Evolutionary conservation across 1,140 invertebrate genomes (phyloP).

Genomic region (Bicyclus anynana): DNA sequence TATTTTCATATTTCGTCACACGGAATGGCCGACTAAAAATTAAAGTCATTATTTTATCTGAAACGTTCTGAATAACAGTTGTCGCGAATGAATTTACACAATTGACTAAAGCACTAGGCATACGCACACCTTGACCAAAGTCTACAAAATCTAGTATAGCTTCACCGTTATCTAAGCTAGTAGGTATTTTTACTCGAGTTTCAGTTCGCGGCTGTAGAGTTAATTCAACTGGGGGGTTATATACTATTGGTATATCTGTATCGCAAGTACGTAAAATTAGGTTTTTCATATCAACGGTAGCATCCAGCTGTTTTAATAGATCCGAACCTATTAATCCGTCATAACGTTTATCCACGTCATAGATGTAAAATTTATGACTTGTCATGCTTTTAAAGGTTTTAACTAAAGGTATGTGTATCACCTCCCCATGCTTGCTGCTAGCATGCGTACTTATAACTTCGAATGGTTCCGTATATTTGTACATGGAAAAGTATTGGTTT

Average conservation of each 20-base stretch:
- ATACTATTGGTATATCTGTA: slow-evolving; percentile 29
- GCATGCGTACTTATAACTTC: slow-evolving; percentile 26
- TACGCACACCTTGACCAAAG: not conserved
- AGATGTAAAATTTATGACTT: not conserved
- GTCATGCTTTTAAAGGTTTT: slow-evolving; percentile 16
- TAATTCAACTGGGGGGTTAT: slow-evolving; percentile 10
- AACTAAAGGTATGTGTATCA: slow-evolving; percentile 18
- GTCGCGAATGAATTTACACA: not conserved
- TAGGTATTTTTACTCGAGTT: slow-evolving; percentile 13
- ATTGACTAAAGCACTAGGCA: not conserved
- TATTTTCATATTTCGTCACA: not conserved
- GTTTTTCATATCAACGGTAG: slow-evolving; percentile 29
- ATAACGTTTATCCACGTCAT: not conserved
- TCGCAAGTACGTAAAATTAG: slow-evolving; percentile 16
- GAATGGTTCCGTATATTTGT: slow-evolving; percentile 17
- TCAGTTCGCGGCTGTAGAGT: slow-evolving; percentile 14
- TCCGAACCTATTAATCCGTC: slow-evolving; percentile 37
- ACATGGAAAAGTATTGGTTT: slow-evolving; percentile 17
- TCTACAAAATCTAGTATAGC: slow-evolving; percentile 7
- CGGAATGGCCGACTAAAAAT: not conserved
- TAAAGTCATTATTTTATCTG: not conserved
- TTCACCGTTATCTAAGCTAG: slow-evolving; percentile 2
- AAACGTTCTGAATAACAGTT: not conserved
- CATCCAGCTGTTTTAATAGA: slow-evolving; percentile 27
- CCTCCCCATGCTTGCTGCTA: slow-evolving; percentile 24